Percentiles rank a stretch among this genome's conserved stretches.
Evolutionary conservation across 2,797 vertebrate genomes (phyloP).

Genomic region (Pantherophis alleghaniensis): DNA sequence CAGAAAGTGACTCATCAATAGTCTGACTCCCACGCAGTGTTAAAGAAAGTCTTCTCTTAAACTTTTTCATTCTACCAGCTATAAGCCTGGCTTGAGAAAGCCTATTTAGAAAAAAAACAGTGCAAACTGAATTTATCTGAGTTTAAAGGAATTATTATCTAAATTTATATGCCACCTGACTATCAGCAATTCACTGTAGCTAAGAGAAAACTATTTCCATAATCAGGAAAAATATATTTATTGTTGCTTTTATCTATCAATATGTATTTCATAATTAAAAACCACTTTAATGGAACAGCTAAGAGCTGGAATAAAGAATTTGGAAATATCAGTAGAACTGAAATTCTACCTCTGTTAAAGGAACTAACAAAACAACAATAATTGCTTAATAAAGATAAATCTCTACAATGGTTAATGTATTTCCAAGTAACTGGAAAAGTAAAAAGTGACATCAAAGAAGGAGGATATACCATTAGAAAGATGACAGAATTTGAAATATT

Average conservation of each 20-base stretch:
- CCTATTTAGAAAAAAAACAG: slow-evolving; percentile 68
- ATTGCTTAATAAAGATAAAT: background rate
- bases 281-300: background rate
- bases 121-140: background rate
- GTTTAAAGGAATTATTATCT: background rate
- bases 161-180: background rate
- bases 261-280: background rate
- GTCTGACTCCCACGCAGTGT: slow-evolving; percentile 95
- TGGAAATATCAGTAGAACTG: background rate
- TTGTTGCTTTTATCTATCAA: background rate
- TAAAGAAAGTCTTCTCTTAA: slow-evolving; percentile 94
- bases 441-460: background rate
- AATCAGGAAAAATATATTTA: background rate
- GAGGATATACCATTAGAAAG: background rate
- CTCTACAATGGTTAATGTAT: background rate
- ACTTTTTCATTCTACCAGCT: slow-evolving; percentile 95
- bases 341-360: too few relatives aligned
- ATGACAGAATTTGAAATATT: background rate
- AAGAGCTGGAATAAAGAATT: background rate
- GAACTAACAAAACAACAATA: background rate
- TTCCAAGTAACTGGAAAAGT: background rate
- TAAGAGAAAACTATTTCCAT: background rate
- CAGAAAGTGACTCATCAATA: slow-evolving; percentile 94
- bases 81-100: slow-evolving; percentile 79
- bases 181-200: background rate